A percentile compares a stretch with the other conserved stretches of the same genome.
These are phyloP conservation scores for Pseudanteris insignis DNA, from an alignment of 2,888 invertebrate genomes.

Conservation along the genomic window DNA sequence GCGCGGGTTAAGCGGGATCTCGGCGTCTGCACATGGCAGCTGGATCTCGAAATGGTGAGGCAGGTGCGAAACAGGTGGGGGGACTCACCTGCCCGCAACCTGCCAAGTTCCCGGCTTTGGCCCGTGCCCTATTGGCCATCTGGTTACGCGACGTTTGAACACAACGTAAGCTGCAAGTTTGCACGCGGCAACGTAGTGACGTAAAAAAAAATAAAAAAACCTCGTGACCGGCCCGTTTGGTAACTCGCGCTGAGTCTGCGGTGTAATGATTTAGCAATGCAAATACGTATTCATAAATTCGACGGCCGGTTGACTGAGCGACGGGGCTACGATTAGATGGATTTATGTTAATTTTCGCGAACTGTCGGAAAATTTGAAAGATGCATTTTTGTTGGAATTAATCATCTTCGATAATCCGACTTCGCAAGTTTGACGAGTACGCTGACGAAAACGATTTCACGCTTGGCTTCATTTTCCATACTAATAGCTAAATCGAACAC, in stretches of 20 bases:
- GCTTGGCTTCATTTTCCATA: neutral
- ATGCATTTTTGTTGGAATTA: constrained; percentile 24
- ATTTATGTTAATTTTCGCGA: constrained; percentile 26
- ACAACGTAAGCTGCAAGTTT: constrained; percentile 28
- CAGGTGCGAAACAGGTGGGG: constrained; percentile 63
- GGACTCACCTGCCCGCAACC: constrained; percentile 62
- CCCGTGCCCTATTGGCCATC: constrained; percentile 57
- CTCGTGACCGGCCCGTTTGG: no score
- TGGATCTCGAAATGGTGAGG: constrained; percentile 33
- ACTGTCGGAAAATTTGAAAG: constrained; percentile 18
- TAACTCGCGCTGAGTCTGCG: no score
- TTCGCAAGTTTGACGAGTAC: constrained; percentile 12
- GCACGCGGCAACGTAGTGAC: constrained; percentile 7
- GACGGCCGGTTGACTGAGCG: constrained; percentile 3
- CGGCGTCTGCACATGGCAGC: constrained; percentile 43
- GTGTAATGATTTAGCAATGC: constrained; percentile 30
- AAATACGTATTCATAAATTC: constrained; percentile 27
- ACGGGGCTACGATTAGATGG: constrained; percentile 17
- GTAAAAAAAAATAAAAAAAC: constrained; percentile 15
- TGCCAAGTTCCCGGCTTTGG: constrained; percentile 51
- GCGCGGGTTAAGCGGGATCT: no score
- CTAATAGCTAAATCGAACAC: no score
- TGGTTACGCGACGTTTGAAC: constrained; percentile 47
- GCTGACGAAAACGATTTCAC: constrained; percentile 14
- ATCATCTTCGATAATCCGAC: constrained; percentile 18